phyloP scores from a whole-genome alignment of 2,797 vertebrate genomes.

The Sebastes oblongus region DNA sequence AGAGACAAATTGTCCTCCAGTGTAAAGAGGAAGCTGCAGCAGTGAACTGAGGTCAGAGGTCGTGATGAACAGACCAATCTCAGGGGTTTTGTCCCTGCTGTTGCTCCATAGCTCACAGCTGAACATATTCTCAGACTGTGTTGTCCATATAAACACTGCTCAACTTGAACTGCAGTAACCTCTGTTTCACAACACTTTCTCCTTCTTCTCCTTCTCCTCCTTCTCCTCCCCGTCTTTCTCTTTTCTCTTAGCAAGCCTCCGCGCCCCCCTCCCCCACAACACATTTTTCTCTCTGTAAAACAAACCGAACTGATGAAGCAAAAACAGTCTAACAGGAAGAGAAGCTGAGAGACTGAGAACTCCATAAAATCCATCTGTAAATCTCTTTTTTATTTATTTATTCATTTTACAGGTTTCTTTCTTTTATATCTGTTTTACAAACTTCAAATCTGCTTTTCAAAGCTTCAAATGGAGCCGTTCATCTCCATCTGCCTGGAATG shows the following conservation, averaged over 20 bases:
- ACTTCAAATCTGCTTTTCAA: no score
- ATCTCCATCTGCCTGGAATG: background rate
- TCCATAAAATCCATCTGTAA: background rate
- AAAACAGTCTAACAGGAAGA: background rate
- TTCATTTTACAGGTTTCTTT: background rate
- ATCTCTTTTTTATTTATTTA: background rate
- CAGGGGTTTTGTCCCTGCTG: background rate
- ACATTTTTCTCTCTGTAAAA: background rate
- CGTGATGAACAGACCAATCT: background rate
- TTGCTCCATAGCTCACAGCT: background rate
- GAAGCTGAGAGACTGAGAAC: background rate
- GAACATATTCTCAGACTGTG: constrained; percentile 26
- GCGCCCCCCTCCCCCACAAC: background rate
- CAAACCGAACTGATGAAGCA: background rate
- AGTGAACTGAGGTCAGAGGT: background rate
- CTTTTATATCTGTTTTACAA: no score
- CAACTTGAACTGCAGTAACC: constrained; percentile 59
- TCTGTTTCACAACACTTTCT: constrained; percentile 14
- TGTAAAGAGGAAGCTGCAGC: constrained; percentile 1
- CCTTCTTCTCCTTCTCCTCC: background rate
- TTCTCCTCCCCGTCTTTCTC: background rate
- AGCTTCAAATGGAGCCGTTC: background rate
- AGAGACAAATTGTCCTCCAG: background rate
- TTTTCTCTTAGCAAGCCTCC: background rate
- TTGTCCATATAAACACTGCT: background rate